Percentiles rank a stretch among this genome's conserved stretches.
phyloP scores from a whole-genome alignment of 2,888 invertebrate genomes.

The Catocala sponsa region DNA sequence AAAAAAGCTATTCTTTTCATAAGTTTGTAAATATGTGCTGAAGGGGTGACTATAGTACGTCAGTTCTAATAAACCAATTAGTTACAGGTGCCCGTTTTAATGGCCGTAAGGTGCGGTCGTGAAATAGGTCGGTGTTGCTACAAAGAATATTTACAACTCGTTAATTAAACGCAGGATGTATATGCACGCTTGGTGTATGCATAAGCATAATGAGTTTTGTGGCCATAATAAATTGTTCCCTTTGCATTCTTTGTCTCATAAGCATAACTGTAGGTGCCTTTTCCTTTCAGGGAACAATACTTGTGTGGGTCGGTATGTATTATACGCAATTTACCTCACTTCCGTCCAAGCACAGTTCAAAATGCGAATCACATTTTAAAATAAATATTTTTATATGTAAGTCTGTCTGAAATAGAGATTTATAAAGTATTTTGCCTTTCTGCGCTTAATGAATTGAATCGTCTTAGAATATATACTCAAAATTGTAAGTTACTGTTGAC shows the following conservation, averaged over 20 bases:
- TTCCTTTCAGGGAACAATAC: slow-evolving; percentile 47
- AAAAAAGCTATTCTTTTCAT: neutral
- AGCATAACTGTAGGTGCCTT: slow-evolving; percentile 13
- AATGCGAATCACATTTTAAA: slow-evolving; percentile 14
- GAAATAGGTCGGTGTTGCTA: slow-evolving; percentile 14
- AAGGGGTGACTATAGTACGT: neutral
- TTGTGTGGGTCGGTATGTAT: slow-evolving; percentile 37
- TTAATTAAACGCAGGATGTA: slow-evolving; percentile 16
- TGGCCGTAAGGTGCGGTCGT: slow-evolving; percentile 15
- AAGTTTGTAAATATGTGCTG: slow-evolving; percentile 10
- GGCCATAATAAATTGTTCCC: slow-evolving; percentile 26
- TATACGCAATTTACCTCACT: slow-evolving; percentile 22
- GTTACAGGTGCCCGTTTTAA: slow-evolving; percentile 6
- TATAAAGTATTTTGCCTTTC: neutral
- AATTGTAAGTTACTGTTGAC: slow-evolving; percentile 36
- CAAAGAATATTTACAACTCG: slow-evolving; percentile 6
- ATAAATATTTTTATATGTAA: neutral
- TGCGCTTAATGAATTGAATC: slow-evolving; percentile 20
- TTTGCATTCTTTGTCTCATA: slow-evolving; percentile 27
- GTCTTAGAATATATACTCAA: slow-evolving; percentile 6
- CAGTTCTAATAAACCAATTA: slow-evolving; percentile 16
- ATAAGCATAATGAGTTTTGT: slow-evolving; percentile 9
- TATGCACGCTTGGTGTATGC: neutral
- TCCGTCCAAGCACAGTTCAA: slow-evolving; percentile 28
- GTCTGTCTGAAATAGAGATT: neutral